phyloP scores from a whole-genome alignment of 2,888 invertebrate species.

The Balanococcus diminutus region DNA sequence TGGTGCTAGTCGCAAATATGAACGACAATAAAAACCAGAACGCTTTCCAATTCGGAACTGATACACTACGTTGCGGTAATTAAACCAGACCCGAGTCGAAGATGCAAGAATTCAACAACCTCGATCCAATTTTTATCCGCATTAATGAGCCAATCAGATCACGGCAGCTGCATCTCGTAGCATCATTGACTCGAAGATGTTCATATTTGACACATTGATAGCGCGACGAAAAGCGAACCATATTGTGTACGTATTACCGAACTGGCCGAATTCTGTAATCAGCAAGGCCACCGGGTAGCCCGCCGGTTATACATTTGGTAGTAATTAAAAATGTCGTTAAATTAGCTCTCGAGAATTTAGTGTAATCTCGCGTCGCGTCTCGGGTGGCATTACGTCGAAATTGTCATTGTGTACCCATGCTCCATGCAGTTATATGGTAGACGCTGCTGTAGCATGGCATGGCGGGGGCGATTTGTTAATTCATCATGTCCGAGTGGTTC shows the following conservation, averaged over 20 bases:
- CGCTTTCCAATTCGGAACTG: conserved; percentile 25
- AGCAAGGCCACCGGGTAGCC: conserved; percentile 20
- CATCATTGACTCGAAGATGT: background rate
- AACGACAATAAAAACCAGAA: background rate
- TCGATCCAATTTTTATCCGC: background rate
- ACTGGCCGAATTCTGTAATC: conserved; percentile 18
- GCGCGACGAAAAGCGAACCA: background rate
- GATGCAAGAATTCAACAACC: background rate
- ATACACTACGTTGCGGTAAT: background rate
- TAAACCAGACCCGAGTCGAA: background rate
- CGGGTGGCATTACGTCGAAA: conserved; percentile 10
- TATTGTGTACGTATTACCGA: conserved; percentile 4
- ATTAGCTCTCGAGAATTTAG: conserved; percentile 26
- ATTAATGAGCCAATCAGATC: background rate
- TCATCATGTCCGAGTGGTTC: conserved; percentile 16
- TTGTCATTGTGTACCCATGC: background rate
- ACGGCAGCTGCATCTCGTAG: background rate
- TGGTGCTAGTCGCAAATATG: background rate
- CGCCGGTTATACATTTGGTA: background rate
- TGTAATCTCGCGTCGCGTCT: background rate
- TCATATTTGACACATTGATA: background rate
- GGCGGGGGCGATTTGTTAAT: background rate
- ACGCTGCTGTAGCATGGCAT: background rate
- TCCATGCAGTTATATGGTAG: background rate
- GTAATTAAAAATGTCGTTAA: conserved; percentile 26